Evolutionary conservation across 2,797 vertebrate genomes (phyloP).

Genomic region (Gobio occitaniae): DNA sequence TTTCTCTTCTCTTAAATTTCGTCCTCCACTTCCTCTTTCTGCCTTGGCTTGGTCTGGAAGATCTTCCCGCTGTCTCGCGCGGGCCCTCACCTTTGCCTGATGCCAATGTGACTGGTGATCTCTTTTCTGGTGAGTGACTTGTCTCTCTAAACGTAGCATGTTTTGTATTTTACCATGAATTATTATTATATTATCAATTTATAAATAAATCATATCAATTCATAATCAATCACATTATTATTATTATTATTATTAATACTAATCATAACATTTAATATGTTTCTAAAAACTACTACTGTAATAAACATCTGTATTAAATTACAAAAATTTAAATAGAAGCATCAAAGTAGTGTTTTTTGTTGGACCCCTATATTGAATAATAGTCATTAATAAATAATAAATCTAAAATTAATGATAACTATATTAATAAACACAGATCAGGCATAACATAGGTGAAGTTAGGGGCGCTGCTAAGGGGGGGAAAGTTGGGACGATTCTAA

Average conservation of each 20-base stretch:
- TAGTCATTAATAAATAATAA: too few species aligned
- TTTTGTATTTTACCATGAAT: background rate
- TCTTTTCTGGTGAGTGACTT: constrained; percentile 86
- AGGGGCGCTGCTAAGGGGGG: too few species aligned
- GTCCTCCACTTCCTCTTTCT: constrained; percentile 69
- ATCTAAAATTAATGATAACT: too few species aligned
- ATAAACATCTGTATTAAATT: background rate
- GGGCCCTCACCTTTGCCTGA: constrained; percentile 95
- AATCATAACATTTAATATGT: background rate
- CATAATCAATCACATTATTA: background rate
- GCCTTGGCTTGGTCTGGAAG: constrained; percentile 73
- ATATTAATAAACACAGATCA: too few species aligned
- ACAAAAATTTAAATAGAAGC: background rate
- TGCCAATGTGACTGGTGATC: constrained; percentile 89
- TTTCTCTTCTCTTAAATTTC: constrained; percentile 78
- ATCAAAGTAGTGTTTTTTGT: too few species aligned
- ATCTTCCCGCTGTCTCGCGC: constrained; percentile 91
- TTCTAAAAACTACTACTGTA: background rate
- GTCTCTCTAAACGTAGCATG: background rate
- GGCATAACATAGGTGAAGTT: too few species aligned
- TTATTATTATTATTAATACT: background rate
- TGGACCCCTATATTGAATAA: background rate
- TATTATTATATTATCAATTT: background rate
- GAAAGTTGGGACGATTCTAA: too few species aligned
- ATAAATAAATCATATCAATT: background rate